Percentiles rank a stretch among this genome's conserved stretches.
These are phyloP conservation scores for Melanerpes aurifrons DNA, from an alignment of 2,113 vertebrate species.

Conservation along the genomic window DNA sequence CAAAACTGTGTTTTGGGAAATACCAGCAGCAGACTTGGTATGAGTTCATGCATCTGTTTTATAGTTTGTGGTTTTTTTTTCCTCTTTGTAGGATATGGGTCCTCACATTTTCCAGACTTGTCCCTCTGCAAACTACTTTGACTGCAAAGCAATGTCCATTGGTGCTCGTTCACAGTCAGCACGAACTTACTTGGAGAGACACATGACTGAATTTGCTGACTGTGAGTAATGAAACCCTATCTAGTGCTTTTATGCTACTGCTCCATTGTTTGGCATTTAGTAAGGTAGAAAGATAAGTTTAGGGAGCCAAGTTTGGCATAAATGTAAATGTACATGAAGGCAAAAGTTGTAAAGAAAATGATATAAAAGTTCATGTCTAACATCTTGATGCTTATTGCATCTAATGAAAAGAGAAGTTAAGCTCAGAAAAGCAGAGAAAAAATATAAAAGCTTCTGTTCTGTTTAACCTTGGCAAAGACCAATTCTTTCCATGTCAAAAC, in stretches of 20 bases:
- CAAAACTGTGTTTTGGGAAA: neutral
- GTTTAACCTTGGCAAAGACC: neutral
- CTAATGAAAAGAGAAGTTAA: neutral
- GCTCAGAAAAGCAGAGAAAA: neutral
- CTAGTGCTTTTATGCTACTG: neutral
- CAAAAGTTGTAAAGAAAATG: neutral
- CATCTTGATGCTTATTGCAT: neutral
- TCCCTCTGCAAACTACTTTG: conserved; percentile 97
- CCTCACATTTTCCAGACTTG: conserved; percentile 99
- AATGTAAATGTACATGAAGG: neutral
- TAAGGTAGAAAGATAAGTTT: neutral
- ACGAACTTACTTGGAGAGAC: conserved; percentile 95
- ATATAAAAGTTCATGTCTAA: neutral
- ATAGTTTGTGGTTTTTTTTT: neutral
- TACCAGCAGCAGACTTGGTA: neutral
- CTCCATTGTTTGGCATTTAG: neutral
- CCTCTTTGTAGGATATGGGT: conserved; percentile 88
- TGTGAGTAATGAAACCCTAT: conserved; percentile 77
- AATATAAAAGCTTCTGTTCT: neutral
- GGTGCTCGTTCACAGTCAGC: conserved; percentile 96
- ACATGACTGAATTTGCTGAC: conserved; percentile 90
- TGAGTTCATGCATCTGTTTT: neutral
- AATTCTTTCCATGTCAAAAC: neutral
- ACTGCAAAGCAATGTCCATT: conserved; percentile 98
- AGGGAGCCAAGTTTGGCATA: neutral